These are phyloP conservation scores for Melieria crassipennis DNA, from an alignment of 2,888 invertebrate species.

Conservation along the genomic window DNA sequence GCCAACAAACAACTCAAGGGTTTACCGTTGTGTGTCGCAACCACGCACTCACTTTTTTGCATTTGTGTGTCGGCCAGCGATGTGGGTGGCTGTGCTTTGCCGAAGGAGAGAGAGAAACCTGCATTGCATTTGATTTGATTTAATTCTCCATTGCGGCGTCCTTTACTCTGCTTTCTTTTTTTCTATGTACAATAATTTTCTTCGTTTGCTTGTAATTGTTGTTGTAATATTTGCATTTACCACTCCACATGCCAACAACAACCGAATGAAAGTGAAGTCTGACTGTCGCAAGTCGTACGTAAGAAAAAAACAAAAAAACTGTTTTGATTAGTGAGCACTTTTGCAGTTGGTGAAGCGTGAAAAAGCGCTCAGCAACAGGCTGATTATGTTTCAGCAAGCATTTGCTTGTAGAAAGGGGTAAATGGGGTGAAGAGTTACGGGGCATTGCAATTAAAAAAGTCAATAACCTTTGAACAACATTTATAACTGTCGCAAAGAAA, in stretches of 20 bases:
- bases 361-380: slow-evolving; percentile 7
- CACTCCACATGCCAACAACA: background rate
- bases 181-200: slow-evolving; percentile 7
- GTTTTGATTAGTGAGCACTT: slow-evolving; percentile 24
- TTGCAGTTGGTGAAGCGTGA: slow-evolving; percentile 23
- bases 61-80: background rate
- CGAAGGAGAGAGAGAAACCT: background rate
- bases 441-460: background rate
- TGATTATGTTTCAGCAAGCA: too few species aligned
- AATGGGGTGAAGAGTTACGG: too few species aligned
- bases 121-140: too few species aligned
- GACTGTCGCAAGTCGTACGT: background rate
- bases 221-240: slow-evolving; percentile 11
- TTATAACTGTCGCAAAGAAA: slow-evolving; percentile 26
- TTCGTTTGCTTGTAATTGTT: slow-evolving; percentile 2
- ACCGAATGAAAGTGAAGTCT: background rate
- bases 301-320: slow-evolving; percentile 21
- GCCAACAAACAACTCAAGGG: background rate
- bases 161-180: background rate
- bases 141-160: background rate
- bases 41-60: background rate
- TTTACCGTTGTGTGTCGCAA: slow-evolving; percentile 12
- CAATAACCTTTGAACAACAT: slow-evolving; percentile 34
- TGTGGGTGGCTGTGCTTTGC: background rate
- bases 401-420: too few species aligned